Evolutionary conservation across 1,140 invertebrate species (phyloP).

Genomic region (Drosophila repleta): DNA sequence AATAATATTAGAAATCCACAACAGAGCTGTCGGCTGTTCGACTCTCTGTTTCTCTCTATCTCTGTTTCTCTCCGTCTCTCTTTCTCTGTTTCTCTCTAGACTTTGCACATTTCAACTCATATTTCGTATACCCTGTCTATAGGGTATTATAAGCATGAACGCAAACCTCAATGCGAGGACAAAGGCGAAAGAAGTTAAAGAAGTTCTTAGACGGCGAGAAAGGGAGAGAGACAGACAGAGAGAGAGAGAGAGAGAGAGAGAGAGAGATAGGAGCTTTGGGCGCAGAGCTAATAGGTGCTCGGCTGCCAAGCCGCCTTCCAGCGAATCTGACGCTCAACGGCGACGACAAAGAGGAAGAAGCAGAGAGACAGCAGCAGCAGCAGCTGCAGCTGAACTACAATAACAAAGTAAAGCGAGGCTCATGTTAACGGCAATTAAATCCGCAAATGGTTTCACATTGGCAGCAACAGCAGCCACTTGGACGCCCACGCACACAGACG

Average conservation of each 20-base stretch:
- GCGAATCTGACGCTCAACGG: slow-evolving; percentile 33
- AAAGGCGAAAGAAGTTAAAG: neutral
- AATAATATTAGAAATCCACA: too few relatives aligned
- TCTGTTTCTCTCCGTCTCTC: too few relatives aligned
- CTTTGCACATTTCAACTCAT: too few relatives aligned
- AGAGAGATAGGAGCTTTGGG: neutral
- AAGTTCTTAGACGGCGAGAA: too few relatives aligned
- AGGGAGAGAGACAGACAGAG: too few relatives aligned
- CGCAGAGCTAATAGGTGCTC: neutral
- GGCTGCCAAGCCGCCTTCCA: too few relatives aligned
- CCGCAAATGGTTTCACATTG: slow-evolving; percentile 75
- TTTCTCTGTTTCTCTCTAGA: too few relatives aligned
- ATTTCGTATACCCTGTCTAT: neutral
- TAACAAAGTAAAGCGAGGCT: slow-evolving; percentile 52
- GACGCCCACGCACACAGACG: neutral
- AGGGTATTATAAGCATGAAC: neutral
- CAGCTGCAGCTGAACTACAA: neutral
- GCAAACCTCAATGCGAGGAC: slow-evolving; percentile 4
- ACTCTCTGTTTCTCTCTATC: too few relatives aligned
- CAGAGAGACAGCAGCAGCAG: neutral
- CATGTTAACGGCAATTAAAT: slow-evolving; percentile 82
- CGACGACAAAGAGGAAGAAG: slow-evolving; percentile 4
- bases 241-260: too few relatives aligned
- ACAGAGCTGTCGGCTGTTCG: too few relatives aligned
- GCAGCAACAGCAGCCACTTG: slow-evolving; percentile 38